Evolutionary conservation across 2,888 invertebrate genomes (phyloP).

Genomic region (Tetheella fluctuosa): DNA sequence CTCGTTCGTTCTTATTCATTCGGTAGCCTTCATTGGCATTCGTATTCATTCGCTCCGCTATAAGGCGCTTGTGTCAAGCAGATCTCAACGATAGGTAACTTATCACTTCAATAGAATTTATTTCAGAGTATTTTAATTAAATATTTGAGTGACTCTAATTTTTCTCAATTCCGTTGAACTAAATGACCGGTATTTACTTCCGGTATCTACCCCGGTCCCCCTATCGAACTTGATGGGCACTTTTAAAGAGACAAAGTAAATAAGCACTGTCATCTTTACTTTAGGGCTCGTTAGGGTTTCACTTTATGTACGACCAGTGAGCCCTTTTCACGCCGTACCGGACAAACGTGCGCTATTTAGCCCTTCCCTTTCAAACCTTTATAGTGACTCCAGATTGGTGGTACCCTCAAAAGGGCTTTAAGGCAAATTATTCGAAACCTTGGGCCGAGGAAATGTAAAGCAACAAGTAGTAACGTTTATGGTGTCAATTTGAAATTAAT

Average conservation of each 20-base stretch:
- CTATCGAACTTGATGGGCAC: conserved; percentile 4
- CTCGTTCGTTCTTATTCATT: too few relatives aligned
- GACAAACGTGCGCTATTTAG: conserved; percentile 52
- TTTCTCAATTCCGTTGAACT: too few relatives aligned
- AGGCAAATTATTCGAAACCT: conserved; percentile 35
- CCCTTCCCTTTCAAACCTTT: conserved; percentile 39
- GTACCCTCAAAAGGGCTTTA: conserved; percentile 37
- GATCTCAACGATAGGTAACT: too few relatives aligned
- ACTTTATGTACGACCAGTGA: conserved; percentile 40
- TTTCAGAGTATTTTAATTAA: too few relatives aligned
- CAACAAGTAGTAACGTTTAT: conserved; percentile 35
- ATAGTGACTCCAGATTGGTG: conserved; percentile 36
- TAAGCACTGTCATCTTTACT: conserved; percentile 34
- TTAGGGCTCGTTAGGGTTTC: conserved; percentile 44
- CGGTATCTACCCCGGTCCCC: too few relatives aligned
- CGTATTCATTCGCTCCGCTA: too few relatives aligned
- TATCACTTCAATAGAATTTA: too few relatives aligned
- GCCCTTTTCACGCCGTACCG: conserved; percentile 45
- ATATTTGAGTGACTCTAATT: not conserved
- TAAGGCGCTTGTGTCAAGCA: too few relatives aligned
- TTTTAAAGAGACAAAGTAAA: conserved; percentile 32
- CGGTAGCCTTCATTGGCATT: too few relatives aligned
- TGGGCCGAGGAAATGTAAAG: conserved; percentile 31
- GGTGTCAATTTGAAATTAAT: conserved; percentile 32
- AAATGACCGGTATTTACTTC: too few relatives aligned